Percentiles rank a stretch among this genome's conserved stretches.
phyloP scores from a whole-genome alignment of 1,140 invertebrate species.

The Anthonomus grandis region DNA sequence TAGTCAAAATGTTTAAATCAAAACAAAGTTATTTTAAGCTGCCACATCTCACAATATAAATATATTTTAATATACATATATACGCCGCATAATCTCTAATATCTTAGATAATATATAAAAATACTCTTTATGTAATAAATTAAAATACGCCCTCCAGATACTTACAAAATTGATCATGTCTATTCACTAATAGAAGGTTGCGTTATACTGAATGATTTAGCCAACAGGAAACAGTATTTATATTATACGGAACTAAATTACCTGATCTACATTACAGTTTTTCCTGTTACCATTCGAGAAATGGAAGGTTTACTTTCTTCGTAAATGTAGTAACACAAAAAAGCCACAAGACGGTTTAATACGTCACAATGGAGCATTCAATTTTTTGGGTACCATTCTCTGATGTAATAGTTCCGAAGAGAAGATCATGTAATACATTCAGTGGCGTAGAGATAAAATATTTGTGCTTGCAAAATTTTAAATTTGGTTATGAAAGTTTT shows the following conservation, averaged over 20 bases:
- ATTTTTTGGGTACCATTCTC: no score
- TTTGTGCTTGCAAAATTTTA: no score
- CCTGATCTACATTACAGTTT: slow-evolving; percentile 6
- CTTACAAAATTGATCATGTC: slow-evolving; percentile 29
- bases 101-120: no score
- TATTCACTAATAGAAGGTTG: slow-evolving; percentile 12
- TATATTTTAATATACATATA: no score
- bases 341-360: slow-evolving; percentile 20
- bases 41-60: no score
- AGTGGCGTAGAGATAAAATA: background rate
- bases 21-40: background rate
- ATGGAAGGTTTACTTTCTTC: slow-evolving; percentile 30
- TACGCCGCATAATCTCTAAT: no score
- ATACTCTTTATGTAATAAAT: no score
- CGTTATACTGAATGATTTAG: slow-evolving; percentile 19
- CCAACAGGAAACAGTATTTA: slow-evolving; percentile 28
- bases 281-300: slow-evolving; percentile 27
- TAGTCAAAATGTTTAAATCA: background rate
- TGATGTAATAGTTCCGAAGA: slow-evolving; percentile 28
- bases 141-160: no score
- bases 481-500: no score
- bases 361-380: slow-evolving; percentile 13
- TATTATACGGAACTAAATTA: slow-evolving; percentile 26
- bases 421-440: slow-evolving; percentile 3
- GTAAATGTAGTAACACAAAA: slow-evolving; percentile 14